Evolutionary conservation across 1,140 invertebrate species (phyloP), one percentile per base, ranked within the genome.

Genomic region (Nymphalis io): DNA sequence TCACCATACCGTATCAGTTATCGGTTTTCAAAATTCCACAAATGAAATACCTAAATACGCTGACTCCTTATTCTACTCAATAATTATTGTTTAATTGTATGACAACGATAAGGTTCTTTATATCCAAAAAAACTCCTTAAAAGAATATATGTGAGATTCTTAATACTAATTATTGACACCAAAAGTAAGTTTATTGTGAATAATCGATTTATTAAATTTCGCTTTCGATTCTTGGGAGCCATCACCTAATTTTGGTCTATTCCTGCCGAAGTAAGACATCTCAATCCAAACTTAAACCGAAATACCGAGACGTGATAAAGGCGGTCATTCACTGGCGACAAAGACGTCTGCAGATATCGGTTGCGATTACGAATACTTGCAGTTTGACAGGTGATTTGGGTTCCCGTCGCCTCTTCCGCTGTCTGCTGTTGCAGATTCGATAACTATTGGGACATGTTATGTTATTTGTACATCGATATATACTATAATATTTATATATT

Each of bases 331-430:
- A 74, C 69, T 66, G 70, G 80, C 72, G 75, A 87, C 85, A 87
- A 87, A 82, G 85, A 86, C 72, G 82, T 84, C 84, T 82, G 81
- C 73, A 82, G 81, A 84, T 84, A 82, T 73, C 72, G 62, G 65
- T 71, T 75, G 55, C 75, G 84, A 82, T 84, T 81, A 76, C 70
- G 70, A 80, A 79, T 74, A 72, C 82, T 83, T 80, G 78, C 58
- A 84, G 71, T 82, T 83, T 85, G 87, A 89, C 87, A 87, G 78
- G 77, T 89, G 87, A 89, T 89, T 87, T 87, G 84, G 87, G 87
- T 89, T 81, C 75, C 81, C 74, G 70, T 62, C 76, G 79, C 75
- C 79, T 78, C 76, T 80, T 83, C 81, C 81, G 79, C 66, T 53
- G 69, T 61, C 70, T 71, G 62, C 68, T 68, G 48, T 69, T 73